Evolutionary conservation across 2,113 vertebrate species (phyloP).

Genomic region (Myanophis thanlyinensis): DNA sequence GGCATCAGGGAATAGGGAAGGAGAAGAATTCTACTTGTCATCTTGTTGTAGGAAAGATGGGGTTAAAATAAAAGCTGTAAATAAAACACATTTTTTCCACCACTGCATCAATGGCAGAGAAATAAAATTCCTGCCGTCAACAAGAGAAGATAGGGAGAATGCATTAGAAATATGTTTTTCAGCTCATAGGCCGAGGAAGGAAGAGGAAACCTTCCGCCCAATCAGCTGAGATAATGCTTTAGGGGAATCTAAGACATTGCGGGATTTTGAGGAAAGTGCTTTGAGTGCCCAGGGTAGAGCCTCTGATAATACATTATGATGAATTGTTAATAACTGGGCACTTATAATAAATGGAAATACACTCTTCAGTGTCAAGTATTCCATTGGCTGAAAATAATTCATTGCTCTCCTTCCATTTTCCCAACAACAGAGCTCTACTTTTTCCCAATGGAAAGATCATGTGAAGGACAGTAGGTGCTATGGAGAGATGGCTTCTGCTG

Average conservation of each 20-base stretch:
- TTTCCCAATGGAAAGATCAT: slow-evolving; percentile 15
- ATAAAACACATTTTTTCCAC: slow-evolving; percentile 8
- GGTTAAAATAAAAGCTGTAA: background rate
- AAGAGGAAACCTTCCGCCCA: background rate
- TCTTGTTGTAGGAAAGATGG: too few species aligned
- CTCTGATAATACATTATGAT: slow-evolving; percentile 6
- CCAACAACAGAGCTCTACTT: slow-evolving; percentile 16
- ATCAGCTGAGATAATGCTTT: slow-evolving; percentile 15
- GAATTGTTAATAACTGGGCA: slow-evolving; percentile 33
- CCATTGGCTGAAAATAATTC: background rate
- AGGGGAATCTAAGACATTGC: slow-evolving; percentile 21
- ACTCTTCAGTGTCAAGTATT: background rate
- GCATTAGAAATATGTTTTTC: slow-evolving; percentile 39
- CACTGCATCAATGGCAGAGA: slow-evolving; percentile 14
- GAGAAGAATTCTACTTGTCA: too few species aligned
- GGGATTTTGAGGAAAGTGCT: slow-evolving; percentile 17
- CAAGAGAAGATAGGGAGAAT: slow-evolving; percentile 21
- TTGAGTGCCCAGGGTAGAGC: slow-evolving; percentile 25
- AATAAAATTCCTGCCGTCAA: slow-evolving; percentile 16
- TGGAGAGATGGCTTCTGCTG: slow-evolving; percentile 39
- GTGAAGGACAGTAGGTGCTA: slow-evolving; percentile 27
- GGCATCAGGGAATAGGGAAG: background rate
- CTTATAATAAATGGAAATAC: slow-evolving; percentile 36
- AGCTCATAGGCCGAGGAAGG: slow-evolving; percentile 40
- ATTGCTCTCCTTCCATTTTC: slow-evolving; percentile 6